Evolutionary conservation across 2,797 vertebrate genomes (phyloP), one percentile per base, ranked within the genome.

Genomic region (Petrocephalus schoutedeni): DNA sequence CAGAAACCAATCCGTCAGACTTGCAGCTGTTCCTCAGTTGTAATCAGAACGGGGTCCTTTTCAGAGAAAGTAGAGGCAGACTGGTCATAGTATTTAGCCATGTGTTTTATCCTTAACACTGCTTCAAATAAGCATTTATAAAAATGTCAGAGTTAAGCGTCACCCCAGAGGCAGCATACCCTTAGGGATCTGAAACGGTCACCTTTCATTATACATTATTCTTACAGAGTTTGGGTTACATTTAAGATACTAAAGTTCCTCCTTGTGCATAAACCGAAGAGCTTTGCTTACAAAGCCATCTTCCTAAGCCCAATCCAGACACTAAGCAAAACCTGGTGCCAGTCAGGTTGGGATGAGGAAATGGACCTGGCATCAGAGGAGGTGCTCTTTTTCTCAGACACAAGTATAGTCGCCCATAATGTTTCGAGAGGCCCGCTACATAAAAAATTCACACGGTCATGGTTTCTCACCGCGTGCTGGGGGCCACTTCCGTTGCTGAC

Each of bases 381-480:
- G 16, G 71, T 19, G 51, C 71, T 71, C 21, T 84, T 77, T 57
- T 59, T 88, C 77, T 51, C 49, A 51, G 49, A 4, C 2, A 90
- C 74, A 21, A 92, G 12, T 90, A 28, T 77, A 91, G 57, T 71
- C 88, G 58, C 93, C 92, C 1, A 2, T 0, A 6, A 12, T 89
- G 93, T 51, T 93, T 84, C 5, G 12, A 64, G 90, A 92, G 91
- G 6, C n/a, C 23, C 19, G 3, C 14, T 57, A 8, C 12, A 5
- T 45, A 21, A n/a, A 64, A 64, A 64, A 4, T 51, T 6, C 45
- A 16, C 2, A 4, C n/a, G 3, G 5, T 7, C 19, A 45, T 41
- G 2, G 77, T 6, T 82, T 28, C 23, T 23, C 92, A 94, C 93
- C 93, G 90, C 87, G 90, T 87, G 87, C 12, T 89, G 83, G 61